Percentiles rank a stretch among this genome's conserved stretches.
These are phyloP conservation scores for Drusus annulatus DNA, from an alignment of 1,140 invertebrate species.

Conservation along the genomic window DNA sequence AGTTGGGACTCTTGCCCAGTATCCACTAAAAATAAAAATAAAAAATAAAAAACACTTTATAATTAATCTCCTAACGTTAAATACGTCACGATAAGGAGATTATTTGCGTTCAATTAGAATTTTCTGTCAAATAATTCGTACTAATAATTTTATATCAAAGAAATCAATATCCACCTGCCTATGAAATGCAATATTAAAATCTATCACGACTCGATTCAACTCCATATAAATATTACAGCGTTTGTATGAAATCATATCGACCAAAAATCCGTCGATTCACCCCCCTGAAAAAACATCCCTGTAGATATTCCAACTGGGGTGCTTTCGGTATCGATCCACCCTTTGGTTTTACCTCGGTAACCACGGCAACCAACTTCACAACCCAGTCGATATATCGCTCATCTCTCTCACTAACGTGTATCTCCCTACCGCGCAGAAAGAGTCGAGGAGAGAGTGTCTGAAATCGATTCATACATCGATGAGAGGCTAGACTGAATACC, in stretches of 20 bases:
- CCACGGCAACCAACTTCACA: conserved; percentile 46
- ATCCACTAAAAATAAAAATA: no score
- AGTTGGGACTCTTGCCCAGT: no score
- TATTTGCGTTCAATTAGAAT: no score
- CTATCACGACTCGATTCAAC: no score
- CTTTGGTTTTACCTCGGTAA: conserved; percentile 23
- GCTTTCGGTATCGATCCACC: conserved; percentile 12
- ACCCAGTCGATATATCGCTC: conserved; percentile 34
- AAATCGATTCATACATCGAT: conserved; percentile 55
- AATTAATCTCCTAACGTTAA: no score
- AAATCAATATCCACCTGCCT: no score
- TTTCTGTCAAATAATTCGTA: no score
- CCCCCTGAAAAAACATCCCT: not conserved
- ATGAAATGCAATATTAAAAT: no score
- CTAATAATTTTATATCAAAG: no score
- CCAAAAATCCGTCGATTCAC: conserved; percentile 23
- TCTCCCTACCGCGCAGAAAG: not conserved
- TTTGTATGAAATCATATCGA: conserved; percentile 10
- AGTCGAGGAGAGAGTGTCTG: conserved; percentile 35
- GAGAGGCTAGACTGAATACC: conserved; percentile 20
- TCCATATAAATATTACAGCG: no score
- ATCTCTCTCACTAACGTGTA: conserved; percentile 33
- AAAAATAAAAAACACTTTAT: no score
- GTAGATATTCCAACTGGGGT: not conserved
- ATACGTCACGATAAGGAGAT: no score